phyloP scores from a whole-genome alignment of 2,888 invertebrate genomes.

The Phymatocera aterrima region DNA sequence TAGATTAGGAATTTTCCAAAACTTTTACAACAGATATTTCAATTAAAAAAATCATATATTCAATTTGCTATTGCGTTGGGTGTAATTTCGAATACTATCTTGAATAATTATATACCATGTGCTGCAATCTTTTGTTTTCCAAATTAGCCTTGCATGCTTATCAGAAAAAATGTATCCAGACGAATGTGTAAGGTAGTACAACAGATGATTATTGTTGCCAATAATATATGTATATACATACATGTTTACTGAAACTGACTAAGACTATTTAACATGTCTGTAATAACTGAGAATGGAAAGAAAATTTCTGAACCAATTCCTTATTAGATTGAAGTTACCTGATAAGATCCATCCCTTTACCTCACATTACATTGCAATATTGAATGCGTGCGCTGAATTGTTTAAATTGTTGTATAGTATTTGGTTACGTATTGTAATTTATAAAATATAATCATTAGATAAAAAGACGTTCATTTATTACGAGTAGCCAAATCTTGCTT shows the following conservation, averaged over 20 bases:
- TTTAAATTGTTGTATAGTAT: background rate
- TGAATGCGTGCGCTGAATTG: background rate
- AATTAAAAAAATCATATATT: too few relatives aligned
- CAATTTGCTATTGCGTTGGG: background rate
- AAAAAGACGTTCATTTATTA: background rate
- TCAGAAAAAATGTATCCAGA: slow-evolving; percentile 9
- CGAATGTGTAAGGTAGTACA: slow-evolving; percentile 14
- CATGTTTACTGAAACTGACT: slow-evolving; percentile 3
- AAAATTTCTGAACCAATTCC: background rate
- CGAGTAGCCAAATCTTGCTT: background rate
- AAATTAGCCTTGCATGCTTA: slow-evolving; percentile 9
- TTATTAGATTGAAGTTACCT: slow-evolving; percentile 19
- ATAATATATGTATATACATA: slow-evolving; percentile 7
- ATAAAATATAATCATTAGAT: background rate
- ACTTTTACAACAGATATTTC: background rate
- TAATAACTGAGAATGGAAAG: background rate
- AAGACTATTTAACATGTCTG: background rate
- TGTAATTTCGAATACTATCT: background rate
- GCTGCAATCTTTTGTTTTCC: background rate
- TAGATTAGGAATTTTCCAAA: background rate
- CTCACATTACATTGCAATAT: background rate
- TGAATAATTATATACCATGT: background rate
- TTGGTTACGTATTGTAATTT: background rate
- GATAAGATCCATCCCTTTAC: background rate
- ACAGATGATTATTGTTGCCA: background rate